Conservation (phyloP, 2,888 invertebrate genomes). For the Tenthredo distinguenda region DNA sequence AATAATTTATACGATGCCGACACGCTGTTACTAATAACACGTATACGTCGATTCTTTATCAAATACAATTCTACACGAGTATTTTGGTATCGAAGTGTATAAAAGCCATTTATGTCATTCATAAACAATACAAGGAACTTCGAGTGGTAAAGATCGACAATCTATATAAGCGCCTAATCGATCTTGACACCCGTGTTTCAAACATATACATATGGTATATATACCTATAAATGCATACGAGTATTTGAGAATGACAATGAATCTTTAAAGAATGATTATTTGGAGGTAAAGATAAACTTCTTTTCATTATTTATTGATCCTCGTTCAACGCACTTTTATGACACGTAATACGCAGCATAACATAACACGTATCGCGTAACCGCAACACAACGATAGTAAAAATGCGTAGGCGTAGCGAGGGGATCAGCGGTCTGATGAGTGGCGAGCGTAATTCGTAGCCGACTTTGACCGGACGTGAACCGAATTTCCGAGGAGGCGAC, state of each 20-base stretch:
- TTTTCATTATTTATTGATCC: neutral
- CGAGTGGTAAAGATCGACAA: conserved; percentile 6
- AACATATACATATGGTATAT: neutral
- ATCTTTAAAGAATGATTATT: neutral
- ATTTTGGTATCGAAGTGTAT: neutral
- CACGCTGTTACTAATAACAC: neutral
- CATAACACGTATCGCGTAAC: conserved; percentile 10
- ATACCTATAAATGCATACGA: too few relatives aligned
- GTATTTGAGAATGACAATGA: neutral
- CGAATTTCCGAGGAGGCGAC: conserved; percentile 41
- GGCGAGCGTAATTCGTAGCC: conserved; percentile 17
- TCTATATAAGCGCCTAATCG: neutral
- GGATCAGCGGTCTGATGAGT: conserved; percentile 48
- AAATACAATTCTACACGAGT: neutral
- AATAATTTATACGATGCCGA: neutral
- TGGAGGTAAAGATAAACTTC: neutral
- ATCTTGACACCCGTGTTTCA: conserved; percentile 7
- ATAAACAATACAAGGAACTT: neutral
- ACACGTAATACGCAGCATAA: neutral
- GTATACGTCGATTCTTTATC: conserved; percentile 5
- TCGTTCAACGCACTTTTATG: conserved; percentile 17
- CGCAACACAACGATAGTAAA: conserved; percentile 8
- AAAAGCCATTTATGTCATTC: conserved; percentile 20
- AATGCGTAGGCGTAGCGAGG: neutral
- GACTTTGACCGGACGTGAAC: conserved; percentile 53